Percentiles rank a stretch among this genome's conserved stretches.
Evolutionary conservation across 2,888 invertebrate genomes (phyloP).

Genomic region (Melangyna quadrimaculata): DNA sequence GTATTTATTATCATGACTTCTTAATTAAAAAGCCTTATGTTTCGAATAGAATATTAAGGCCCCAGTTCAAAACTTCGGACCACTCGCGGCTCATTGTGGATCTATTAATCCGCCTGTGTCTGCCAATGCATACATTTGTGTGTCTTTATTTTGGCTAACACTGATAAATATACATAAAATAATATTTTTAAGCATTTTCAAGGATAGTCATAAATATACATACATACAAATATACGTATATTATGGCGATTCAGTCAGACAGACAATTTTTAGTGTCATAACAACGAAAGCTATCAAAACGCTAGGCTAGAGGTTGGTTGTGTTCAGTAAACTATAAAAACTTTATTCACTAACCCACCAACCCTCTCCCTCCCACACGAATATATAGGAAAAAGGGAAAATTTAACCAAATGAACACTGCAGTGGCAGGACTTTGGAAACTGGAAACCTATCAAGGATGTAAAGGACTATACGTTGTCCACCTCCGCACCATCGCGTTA

Average conservation of each 20-base stretch:
- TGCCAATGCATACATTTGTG: too few species aligned
- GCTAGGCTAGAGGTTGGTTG: neutral
- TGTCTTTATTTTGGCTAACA: too few species aligned
- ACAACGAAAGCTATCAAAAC: conserved; percentile 37
- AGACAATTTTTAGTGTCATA: conserved; percentile 4
- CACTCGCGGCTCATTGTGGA: too few species aligned
- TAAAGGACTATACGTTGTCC: conserved; percentile 15
- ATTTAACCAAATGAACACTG: conserved; percentile 50
- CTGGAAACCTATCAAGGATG: conserved; percentile 37
- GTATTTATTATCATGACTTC: too few species aligned
- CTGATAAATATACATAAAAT: conserved; percentile 57
- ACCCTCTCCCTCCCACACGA: neutral
- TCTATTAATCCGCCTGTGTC: too few species aligned
- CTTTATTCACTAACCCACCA: conserved; percentile 16
- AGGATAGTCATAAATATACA: conserved; percentile 14
- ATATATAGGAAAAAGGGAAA: neutral
- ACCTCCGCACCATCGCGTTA: neutral
- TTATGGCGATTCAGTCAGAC: neutral
- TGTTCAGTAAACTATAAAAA: conserved; percentile 36
- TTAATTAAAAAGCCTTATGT: too few species aligned
- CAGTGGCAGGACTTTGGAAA: neutral
- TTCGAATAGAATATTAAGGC: too few species aligned
- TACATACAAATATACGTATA: too few species aligned
- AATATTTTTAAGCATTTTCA: conserved; percentile 59
- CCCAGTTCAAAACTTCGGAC: too few species aligned